A percentile compares a stretch with the other conserved stretches of the same genome.
phyloP scores from a whole-genome alignment of 2,113 vertebrate genomes.

The Romanogobio albipinnatus region DNA sequence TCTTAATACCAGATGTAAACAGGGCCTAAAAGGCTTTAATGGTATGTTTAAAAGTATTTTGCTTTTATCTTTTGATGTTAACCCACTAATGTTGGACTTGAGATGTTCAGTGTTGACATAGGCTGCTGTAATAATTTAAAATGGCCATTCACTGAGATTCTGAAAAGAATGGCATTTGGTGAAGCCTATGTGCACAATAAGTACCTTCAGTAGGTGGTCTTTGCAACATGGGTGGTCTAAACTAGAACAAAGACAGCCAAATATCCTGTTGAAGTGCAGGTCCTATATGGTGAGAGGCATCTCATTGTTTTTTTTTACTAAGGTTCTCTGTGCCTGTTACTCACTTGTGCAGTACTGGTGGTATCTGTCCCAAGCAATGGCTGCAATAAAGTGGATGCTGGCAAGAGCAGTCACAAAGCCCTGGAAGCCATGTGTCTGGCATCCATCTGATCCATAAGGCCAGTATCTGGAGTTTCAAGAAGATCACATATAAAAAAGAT shows the following conservation, averaged over 20 bases:
- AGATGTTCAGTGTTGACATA: not conserved
- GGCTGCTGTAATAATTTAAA: not conserved
- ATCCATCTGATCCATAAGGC: slow-evolving; percentile 91
- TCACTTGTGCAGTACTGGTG: slow-evolving; percentile 91
- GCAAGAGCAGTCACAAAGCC: slow-evolving; percentile 87
- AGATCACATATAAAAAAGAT: not conserved
- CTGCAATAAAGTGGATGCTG: slow-evolving; percentile 88
- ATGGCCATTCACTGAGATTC: not conserved
- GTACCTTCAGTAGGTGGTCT: slow-evolving; percentile 15
- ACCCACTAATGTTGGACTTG: not conserved
- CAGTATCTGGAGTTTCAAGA: slow-evolving; percentile 80
- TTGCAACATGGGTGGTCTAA: slow-evolving; percentile 32
- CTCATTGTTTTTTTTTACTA: not conserved
- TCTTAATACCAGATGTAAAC: too few relatives aligned
- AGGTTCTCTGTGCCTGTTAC: slow-evolving; percentile 54
- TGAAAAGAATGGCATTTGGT: slow-evolving; percentile 10
- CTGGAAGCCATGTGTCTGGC: slow-evolving; percentile 94
- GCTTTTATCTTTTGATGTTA: not conserved
- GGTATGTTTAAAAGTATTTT: too few relatives aligned
- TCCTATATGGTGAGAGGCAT: not conserved
- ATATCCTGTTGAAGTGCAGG: not conserved
- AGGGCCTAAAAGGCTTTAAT: too few relatives aligned
- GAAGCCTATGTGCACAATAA: not conserved
- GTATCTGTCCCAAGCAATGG: slow-evolving; percentile 93
- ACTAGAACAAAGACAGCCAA: slow-evolving; percentile 20